phyloP scores from a whole-genome alignment of 2,113 vertebrate genomes.

The Callaeas wilsoni region DNA sequence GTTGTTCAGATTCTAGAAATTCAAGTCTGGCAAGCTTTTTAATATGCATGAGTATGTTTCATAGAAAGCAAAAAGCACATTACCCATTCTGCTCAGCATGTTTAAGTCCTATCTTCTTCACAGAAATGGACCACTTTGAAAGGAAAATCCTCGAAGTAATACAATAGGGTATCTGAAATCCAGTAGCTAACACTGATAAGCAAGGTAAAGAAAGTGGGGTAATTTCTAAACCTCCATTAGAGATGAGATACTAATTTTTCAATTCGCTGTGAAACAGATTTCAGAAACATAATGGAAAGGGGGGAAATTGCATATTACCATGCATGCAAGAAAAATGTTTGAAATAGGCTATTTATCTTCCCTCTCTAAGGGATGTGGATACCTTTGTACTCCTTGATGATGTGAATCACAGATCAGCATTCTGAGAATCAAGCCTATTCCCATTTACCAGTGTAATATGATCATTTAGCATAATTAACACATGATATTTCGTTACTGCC shows the following conservation, averaged over 20 bases:
- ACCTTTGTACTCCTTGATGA: background rate
- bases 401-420: background rate
- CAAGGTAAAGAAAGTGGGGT: background rate
- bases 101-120: background rate
- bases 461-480: slow-evolving; percentile 17
- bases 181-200: background rate
- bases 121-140: background rate
- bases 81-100: background rate
- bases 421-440: background rate
- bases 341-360: background rate
- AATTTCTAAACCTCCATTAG: background rate
- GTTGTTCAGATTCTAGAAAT: background rate
- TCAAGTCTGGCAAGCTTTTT: background rate
- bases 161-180: background rate
- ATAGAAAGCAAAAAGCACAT: background rate
- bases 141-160: background rate
- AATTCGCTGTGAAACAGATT: background rate
- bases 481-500: background rate
- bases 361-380: background rate
- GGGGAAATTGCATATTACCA: background rate
- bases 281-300: background rate
- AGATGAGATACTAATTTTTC: background rate
- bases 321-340: background rate
- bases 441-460: background rate
- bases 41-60: background rate